Conservation (phyloP, 2,797 vertebrate species). For the Meriones psammophilus region DNA sequence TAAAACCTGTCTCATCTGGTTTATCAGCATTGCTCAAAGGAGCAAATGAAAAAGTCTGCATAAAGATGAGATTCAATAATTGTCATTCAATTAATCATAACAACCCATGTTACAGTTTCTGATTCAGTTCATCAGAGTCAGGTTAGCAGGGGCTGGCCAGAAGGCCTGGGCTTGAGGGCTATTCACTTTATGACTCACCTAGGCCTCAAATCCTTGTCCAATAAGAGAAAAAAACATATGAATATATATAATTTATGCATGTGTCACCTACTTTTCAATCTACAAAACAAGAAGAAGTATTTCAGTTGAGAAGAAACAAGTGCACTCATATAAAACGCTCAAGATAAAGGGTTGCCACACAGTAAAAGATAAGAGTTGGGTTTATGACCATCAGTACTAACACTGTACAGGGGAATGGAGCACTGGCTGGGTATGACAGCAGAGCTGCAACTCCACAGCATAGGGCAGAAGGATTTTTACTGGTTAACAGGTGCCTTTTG, state of each 20-base stretch:
- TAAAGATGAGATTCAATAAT: not conserved
- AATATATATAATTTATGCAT: not conserved
- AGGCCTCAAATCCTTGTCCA: not conserved
- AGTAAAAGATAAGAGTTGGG: not conserved
- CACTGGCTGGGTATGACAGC: not conserved
- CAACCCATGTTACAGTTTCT: not conserved
- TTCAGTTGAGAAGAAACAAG: not conserved
- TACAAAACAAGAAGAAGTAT: not conserved
- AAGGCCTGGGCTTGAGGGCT: not conserved
- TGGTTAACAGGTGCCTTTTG: not conserved
- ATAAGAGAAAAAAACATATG: not conserved
- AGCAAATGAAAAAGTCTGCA: not conserved
- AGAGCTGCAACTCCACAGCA: accelerated
- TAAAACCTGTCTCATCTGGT: not conserved
- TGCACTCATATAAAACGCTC: not conserved
- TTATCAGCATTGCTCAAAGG: not conserved
- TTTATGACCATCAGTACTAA: not conserved
- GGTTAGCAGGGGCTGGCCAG: not conserved
- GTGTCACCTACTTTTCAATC: not conserved
- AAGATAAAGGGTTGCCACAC: not conserved
- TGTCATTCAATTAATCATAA: not conserved
- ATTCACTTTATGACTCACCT: not conserved
- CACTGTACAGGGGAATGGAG: not conserved
- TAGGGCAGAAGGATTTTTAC: not conserved
- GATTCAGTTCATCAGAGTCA: not conserved